Conservation (phyloP, 2,888 invertebrate species). For the Cephonodes hylas region DNA sequence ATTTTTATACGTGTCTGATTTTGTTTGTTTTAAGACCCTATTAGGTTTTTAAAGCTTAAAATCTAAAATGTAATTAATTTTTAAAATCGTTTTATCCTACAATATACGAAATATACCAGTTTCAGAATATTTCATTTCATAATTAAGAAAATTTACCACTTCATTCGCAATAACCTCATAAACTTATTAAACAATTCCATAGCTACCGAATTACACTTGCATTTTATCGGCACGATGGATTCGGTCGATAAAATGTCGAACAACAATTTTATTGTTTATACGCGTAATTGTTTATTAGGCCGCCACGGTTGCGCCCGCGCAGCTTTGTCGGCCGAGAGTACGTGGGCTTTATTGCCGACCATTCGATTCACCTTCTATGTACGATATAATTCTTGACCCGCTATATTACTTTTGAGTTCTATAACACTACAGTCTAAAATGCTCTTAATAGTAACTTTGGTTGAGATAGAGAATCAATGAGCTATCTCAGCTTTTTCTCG, state of each 20-base stretch:
- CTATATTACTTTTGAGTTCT: too few species aligned
- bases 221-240: conserved; percentile 30
- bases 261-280: conserved; percentile 67
- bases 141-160: too few species aligned
- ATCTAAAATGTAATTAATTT: neutral
- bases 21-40: neutral
- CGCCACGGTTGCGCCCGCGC: conserved; percentile 6
- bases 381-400: conserved; percentile 33
- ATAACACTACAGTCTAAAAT: too few species aligned
- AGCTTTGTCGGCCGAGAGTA: conserved; percentile 62
- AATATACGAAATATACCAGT: too few species aligned
- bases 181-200: neutral
- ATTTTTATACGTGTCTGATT: neutral
- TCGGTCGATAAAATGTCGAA: conserved; percentile 64
- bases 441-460: too few species aligned
- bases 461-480: too few species aligned
- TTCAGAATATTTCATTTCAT: too few species aligned
- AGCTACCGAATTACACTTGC: neutral
- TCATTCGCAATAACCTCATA: neutral
- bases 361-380: conserved; percentile 56
- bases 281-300: conserved; percentile 73
- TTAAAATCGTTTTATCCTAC: too few species aligned
- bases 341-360: conserved; percentile 53
- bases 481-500: too few species aligned
- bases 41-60: neutral